A percentile compares a stretch with the other conserved stretches of the same genome.
Evolutionary conservation across 2,797 vertebrate genomes (phyloP).

Genomic region (Acanthornis magna): DNA sequence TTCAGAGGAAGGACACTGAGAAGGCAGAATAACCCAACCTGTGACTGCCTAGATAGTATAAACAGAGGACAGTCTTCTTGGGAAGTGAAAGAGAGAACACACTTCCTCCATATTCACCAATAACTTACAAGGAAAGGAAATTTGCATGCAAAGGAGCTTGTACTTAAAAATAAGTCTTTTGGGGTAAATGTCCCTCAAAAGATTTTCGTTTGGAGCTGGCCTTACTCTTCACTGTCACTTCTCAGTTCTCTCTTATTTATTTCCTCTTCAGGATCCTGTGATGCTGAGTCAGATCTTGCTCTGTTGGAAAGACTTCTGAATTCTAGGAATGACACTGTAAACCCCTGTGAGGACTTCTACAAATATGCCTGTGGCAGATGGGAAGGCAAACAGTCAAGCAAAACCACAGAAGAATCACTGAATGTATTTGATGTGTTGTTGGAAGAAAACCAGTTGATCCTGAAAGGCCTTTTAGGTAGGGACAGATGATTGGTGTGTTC

Average conservation of each 20-base stretch:
- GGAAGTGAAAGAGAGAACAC: background rate
- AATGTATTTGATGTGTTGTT: slow-evolving; percentile 73
- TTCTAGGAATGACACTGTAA: slow-evolving; percentile 77
- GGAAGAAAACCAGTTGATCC: slow-evolving; percentile 77
- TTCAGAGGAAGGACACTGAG: background rate
- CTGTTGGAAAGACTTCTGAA: slow-evolving; percentile 73
- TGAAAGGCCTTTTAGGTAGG: slow-evolving; percentile 85
- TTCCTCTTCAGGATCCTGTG: slow-evolving; percentile 71
- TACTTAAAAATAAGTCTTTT: background rate
- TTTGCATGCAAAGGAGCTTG: background rate
- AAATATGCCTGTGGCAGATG: slow-evolving; percentile 78
- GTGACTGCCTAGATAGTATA: background rate
- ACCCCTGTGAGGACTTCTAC: slow-evolving; percentile 87
- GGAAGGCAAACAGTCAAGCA: slow-evolving; percentile 16
- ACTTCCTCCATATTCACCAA: background rate
- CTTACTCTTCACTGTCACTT: background rate
- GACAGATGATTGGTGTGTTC: background rate
- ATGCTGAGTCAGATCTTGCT: slow-evolving; percentile 69
- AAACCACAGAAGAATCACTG: background rate
- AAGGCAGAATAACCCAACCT: background rate
- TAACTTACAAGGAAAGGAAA: background rate
- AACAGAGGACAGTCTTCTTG: background rate
- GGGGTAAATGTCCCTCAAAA: background rate
- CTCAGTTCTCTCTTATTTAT: background rate
- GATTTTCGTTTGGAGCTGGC: background rate